Evolutionary conservation across 2,888 invertebrate species (phyloP), one percentile per base, ranked within the genome.

Genomic region (Pinctada fucata): DNA sequence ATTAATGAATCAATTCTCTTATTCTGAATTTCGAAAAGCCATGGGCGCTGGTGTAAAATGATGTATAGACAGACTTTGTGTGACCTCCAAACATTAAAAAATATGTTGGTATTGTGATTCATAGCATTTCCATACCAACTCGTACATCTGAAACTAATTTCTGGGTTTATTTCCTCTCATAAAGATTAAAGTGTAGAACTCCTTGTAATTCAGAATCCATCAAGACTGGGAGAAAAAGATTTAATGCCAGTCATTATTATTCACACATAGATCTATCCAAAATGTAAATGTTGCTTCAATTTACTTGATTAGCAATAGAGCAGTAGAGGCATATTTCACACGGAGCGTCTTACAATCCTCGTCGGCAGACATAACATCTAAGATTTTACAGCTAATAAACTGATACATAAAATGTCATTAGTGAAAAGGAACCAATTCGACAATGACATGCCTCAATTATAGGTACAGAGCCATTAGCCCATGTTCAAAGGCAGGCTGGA

Each of bases 371-470:
- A 63, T 66, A 79, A 70, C 64, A 69, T 72, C 68, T 72, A 73
- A 69, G 73, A 76, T 73, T 79, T 77, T 77, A 80, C 80, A 66
- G 76, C 77, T 74, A 76, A 77, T 77, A 77, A 80, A 80, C 69
- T 51, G 65, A 72, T 80, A 80, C 80, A 80, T 77, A 80, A 80
- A 80, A 74, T 76, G 80, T 63, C 76, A 77, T 80, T 71, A 77
- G 74, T 74, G 76, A 80, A 80, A 80, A 74, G 77, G 70, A 74
- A 72, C 74, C 73, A 80, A 80, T 80, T 77, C 77, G 80, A 80
- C 80, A 80, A 80, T 76, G 80, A 77, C 76, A 77, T 72, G 77
- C 80, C n/a, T 69, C 80, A 80, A 80, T 80, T 80, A 80, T 77
- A 70, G 66, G 74, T 74, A 48, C 70, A 70, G 66, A 47, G 74